These are phyloP conservation scores for Acanthosepion lycidas DNA, from an alignment of 2,888 invertebrate species.

Conservation along the genomic window DNA sequence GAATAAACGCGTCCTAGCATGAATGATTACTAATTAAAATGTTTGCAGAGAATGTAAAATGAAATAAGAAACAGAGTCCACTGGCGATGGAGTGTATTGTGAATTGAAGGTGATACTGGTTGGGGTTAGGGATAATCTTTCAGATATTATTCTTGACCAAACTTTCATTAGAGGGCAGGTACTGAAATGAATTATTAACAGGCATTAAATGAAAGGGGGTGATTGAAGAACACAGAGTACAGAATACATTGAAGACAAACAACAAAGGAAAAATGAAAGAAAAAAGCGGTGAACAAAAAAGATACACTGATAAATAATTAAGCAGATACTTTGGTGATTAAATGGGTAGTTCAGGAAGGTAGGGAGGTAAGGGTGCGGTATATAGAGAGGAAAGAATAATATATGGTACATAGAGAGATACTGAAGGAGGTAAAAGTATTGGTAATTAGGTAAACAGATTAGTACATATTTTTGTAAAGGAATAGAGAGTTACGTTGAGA, in stretches of 20 bases:
- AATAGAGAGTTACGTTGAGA: background rate
- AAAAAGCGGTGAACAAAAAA: background rate
- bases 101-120: background rate
- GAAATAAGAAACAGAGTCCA: background rate
- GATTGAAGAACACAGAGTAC: background rate
- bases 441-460: background rate
- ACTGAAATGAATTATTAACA: background rate
- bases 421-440: background rate
- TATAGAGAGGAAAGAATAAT: background rate
- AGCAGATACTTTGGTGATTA: background rate
- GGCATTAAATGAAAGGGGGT: background rate
- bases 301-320: background rate
- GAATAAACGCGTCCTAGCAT: conserved; percentile 15
- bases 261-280: background rate
- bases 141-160: conserved; percentile 33
- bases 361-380: too few species aligned
- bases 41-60: background rate
- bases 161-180: background rate
- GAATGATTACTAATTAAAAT: background rate
- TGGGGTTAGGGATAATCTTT: background rate
- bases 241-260: background rate
- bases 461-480: background rate
- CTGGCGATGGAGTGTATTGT: background rate
- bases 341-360: background rate
- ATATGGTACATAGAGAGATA: background rate